Evolutionary conservation across 1,140 invertebrate species (phyloP), one percentile per base, ranked within the genome.

Genomic region (Musca vetustissima): DNA sequence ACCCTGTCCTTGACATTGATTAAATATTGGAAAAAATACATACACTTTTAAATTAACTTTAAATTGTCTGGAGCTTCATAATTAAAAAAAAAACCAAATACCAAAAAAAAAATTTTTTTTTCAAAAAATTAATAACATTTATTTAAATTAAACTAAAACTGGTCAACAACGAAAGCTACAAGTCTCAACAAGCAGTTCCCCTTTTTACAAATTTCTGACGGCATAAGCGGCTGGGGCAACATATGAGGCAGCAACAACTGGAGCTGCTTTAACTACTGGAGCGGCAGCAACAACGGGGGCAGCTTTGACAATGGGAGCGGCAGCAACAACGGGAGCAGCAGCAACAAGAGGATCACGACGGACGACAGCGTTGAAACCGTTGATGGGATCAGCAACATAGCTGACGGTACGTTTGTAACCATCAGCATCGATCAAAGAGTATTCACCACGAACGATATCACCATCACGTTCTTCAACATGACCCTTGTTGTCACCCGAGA

Each of bases 401-500:
- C 73, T 73, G 2, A 81, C 79, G 28, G 70, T 71, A 21, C 79
- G 68, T 67, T 72, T 71, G 55, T 71, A 70, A 17, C 78, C 78
- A 71, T 87, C 86, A 49, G 87, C 77, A 14, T 87, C 85, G 21
- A 86, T 70, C 14, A 85, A 73, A 21, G 79, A 82, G 79, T 85
- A 85, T 69, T 82, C 83, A 28, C 85, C 85, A 22, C 78, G 78
- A 24, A 86, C 85, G n/a, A 84, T 52, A 68, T 85, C 85, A 24
- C 85, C 85, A 64, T 84, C 83, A 11, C 85, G 81, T 43, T 73
- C 76, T 75, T 90, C 89, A 64, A 87, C 83, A 71, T 89, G 87
- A 57, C 80, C 83, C 76, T 90, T 89, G 25, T 84, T 80, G 76
- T 90, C 88, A 0, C 89, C 88, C 52, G 86, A 90, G 65, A 86